These are phyloP conservation scores for Montifringilla adamsi DNA, from an alignment of 2,113 vertebrate species.

Conservation along the genomic window DNA sequence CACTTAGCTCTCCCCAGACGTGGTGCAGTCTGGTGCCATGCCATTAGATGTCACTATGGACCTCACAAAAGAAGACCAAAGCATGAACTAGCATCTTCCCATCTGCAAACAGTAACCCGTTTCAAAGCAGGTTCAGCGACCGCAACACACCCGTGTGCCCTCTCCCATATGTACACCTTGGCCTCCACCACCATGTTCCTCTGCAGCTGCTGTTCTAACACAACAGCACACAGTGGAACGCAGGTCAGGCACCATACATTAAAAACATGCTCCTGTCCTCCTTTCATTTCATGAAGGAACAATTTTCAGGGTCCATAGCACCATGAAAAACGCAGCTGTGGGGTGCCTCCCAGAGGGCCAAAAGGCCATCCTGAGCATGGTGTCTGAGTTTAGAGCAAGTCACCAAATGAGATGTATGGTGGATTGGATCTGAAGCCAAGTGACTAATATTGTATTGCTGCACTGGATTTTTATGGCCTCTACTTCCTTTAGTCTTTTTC, in stretches of 20 bases:
- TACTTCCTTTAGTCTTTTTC: background rate
- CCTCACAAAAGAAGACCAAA: background rate
- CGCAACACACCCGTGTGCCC: background rate
- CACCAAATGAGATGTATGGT: background rate
- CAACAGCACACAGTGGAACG: background rate
- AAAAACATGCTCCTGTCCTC: background rate
- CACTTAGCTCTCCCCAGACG: background rate
- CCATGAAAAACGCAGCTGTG: background rate
- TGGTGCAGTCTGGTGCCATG: background rate
- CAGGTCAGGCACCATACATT: background rate
- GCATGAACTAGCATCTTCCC: background rate
- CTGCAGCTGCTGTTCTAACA: background rate
- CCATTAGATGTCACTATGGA: slow-evolving; percentile 57
- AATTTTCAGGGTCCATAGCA: background rate
- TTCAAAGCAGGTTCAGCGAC: background rate
- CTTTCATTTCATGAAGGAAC: background rate
- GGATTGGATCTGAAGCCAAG: background rate
- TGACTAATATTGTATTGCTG: background rate
- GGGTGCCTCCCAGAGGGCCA: background rate
- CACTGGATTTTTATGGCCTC: background rate
- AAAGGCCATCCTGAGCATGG: background rate
- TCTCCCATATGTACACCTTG: background rate
- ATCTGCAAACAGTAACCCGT: background rate
- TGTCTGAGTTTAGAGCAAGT: background rate
- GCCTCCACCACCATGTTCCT: background rate